Evolutionary conservation across 2,888 invertebrate genomes (phyloP).

Genomic region (Philhelius pedissequus): DNA sequence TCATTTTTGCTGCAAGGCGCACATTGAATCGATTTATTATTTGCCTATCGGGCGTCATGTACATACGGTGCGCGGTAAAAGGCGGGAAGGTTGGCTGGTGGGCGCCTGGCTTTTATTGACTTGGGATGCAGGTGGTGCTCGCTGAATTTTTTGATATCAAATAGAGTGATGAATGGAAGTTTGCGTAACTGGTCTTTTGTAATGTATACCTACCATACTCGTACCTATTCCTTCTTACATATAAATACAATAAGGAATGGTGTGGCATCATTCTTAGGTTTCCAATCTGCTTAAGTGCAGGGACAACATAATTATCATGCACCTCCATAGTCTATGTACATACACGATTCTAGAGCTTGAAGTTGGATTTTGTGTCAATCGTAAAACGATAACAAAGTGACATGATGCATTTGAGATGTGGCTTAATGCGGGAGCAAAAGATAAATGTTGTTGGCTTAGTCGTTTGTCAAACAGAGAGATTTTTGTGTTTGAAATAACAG

Average conservation of each 20-base stretch:
- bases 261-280: conserved; percentile 34
- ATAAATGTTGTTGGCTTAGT: conserved; percentile 28
- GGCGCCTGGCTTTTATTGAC: conserved; percentile 40
- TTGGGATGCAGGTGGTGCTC: conserved; percentile 61
- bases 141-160: conserved; percentile 59
- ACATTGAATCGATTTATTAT: conserved; percentile 66
- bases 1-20: conserved; percentile 39
- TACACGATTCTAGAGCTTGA: neutral
- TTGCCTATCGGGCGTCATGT: conserved; percentile 68
- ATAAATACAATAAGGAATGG: neutral
- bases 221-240: neutral
- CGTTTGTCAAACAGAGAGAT: neutral
- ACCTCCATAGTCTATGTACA: neutral
- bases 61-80: conserved; percentile 7
- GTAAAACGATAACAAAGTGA: conserved; percentile 59
- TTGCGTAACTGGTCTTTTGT: conserved; percentile 65
- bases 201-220: neutral
- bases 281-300: conserved; percentile 65
- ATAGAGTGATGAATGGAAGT: conserved; percentile 66
- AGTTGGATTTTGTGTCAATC: conserved; percentile 61
- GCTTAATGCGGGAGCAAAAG: neutral
- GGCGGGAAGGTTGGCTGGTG: conserved; percentile 4
- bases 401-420: conserved; percentile 40
- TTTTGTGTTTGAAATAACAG: neutral
- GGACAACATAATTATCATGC: conserved; percentile 65